Conservation (phyloP, 2,888 invertebrate species). For the Pollenia amentaria region DNA sequence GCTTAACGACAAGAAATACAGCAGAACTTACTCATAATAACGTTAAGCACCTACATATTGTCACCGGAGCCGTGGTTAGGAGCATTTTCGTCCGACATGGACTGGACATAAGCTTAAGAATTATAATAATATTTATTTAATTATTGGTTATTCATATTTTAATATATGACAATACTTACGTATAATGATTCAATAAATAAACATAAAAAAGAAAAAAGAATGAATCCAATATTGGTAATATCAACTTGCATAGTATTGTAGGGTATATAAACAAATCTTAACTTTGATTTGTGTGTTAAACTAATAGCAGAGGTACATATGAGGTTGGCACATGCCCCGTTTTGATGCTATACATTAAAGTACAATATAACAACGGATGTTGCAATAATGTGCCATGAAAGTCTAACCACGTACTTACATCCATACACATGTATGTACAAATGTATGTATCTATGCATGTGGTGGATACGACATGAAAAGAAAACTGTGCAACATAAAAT, state of each 20-base stretch:
- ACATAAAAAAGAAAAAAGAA: not conserved
- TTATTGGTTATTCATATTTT: no score
- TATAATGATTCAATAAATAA: not conserved
- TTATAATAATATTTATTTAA: no score
- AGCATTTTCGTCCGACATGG: no score
- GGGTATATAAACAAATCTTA: constrained; percentile 23
- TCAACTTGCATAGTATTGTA: not conserved
- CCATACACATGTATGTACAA: not conserved
- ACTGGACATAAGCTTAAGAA: no score
- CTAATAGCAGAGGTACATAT: not conserved
- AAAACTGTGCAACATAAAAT: constrained; percentile 29
- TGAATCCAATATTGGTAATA: not conserved
- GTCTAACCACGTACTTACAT: constrained; percentile 19
- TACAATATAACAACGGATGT: constrained; percentile 56
- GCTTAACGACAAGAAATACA: no score
- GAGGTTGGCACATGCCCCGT: constrained; percentile 65
- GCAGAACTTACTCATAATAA: no score
- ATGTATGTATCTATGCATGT: not conserved
- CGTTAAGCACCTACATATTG: no score
- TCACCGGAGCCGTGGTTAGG: no score
- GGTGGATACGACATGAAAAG: not conserved
- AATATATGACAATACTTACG: no score
- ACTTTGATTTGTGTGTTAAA: constrained; percentile 29
- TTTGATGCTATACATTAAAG: constrained; percentile 24
- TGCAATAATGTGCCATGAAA: constrained; percentile 8